These are phyloP conservation scores for Frieseomelitta varia DNA, from an alignment of 1,140 invertebrate genomes.

Conservation along the genomic window DNA sequence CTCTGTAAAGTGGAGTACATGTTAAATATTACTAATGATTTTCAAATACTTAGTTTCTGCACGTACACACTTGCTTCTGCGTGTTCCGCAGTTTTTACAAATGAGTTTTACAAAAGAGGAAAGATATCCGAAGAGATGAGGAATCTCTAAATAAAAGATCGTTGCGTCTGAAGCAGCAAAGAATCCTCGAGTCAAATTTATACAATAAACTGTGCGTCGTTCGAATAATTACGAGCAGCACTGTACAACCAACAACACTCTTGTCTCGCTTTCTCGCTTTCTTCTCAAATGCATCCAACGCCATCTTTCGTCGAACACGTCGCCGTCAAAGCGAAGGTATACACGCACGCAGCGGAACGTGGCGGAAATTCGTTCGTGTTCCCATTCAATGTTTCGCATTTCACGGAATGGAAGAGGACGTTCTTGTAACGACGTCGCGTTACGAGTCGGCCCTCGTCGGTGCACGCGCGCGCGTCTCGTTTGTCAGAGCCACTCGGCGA, in stretches of 20 bases:
- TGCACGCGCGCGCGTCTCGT: background rate
- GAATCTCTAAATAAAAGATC: background rate
- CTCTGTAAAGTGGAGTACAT: too few relatives aligned
- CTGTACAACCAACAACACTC: background rate
- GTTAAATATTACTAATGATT: too few relatives aligned
- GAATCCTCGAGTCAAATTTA: background rate
- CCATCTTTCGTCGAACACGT: too few relatives aligned
- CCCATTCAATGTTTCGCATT: background rate
- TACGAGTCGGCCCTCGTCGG: background rate
- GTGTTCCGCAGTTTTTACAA: too few relatives aligned
- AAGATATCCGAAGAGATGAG: too few relatives aligned
- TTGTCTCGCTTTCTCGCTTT: background rate
- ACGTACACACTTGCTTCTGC: too few relatives aligned
- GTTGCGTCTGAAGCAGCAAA: background rate
- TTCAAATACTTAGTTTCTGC: too few relatives aligned
- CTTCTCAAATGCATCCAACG: background rate
- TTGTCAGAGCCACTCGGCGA: conserved; percentile 41
- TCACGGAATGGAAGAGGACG: background rate
- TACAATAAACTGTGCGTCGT: background rate
- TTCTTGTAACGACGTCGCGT: conserved; percentile 18
- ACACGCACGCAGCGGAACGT: too few relatives aligned
- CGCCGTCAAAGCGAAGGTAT: background rate
- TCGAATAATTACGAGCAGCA: background rate
- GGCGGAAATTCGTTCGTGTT: background rate
- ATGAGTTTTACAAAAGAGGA: too few relatives aligned